Evolutionary conservation across 2,888 invertebrate species (phyloP), one percentile per base, ranked within the genome.

Genomic region (Ochropleura plecta): DNA sequence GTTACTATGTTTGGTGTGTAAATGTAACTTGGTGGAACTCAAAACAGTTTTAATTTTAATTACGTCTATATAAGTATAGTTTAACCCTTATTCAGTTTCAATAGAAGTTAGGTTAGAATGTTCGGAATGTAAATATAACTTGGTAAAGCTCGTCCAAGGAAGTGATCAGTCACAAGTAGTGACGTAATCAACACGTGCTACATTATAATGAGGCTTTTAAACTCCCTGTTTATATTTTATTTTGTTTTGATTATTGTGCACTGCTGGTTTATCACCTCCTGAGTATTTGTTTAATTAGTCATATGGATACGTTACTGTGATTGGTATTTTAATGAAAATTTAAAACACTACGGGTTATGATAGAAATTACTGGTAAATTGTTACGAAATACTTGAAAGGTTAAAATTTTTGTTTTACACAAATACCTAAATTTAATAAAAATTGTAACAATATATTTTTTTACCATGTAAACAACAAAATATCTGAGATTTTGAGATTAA

Each of bases 131-230:
- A 79, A 76, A 74, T 46, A 0, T 78, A 70, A 65, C 9, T 55
- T 81, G 70, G 73, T 69, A 57, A 76, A 79, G 66, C 67, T 88
- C 70, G 79, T 79, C 82, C 40, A 76, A 91, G 94, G 94, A 94
- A 94, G 90, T 89, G 86, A 94, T 94, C 92, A 90, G 88, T 94
- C 94, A 94, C 85, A 82, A 75, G 82, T 80, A 88, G 86, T 86
- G 90, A 92, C 92, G 88, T 86, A 90, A 91, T 92, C 89, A 91
- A 93, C 92, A 92, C 90, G 90, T 88, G 86, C 88, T 90, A 90
- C 92, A 92, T 94, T 89, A 89, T 91, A 93, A 94, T 92, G 90
- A 91, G 89, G 86, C 84, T 89, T 89, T 90, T 88, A 85, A 89
- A 89, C 84, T 88, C 85, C 86, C 76, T 86, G 78, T 85, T 83